Base-by-base conservation (phyloP, 1,140 invertebrate species). In the Brachionus rubens region DNA sequence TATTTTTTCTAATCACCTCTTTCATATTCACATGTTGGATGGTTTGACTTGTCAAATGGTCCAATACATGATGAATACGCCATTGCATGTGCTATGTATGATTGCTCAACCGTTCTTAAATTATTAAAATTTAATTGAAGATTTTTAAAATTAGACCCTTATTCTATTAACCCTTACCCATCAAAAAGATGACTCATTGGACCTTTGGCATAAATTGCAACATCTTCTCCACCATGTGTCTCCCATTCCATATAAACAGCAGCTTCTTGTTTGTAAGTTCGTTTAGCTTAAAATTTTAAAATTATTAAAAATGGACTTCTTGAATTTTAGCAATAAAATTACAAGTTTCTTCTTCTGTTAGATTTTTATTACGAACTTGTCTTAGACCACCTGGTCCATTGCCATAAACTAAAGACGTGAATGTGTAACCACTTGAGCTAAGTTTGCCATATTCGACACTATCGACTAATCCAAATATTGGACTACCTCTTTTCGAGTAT, bases 151-250 rank as follows among this genome's bases (percentile, higher is more conserved):
- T 12, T 24, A 10, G 16, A 41, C n/a, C n/a, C n/a, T n/a, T n/a
- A n/a, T n/a, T 24, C 9, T 62, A 21, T 19, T 21, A 19, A 21
- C 14, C 5, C 21, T 14, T 65, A 65, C 59, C 59, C 59, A 9
- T 65, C 90, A 79, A 94, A 91, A 6, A 95, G 83, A 84, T 94
- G 91, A 0, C 91, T 88, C 82, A 89, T 89, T 1, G 92, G 91
- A 75, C 93, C 92, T n/a, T 24, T 77, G 6, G 80, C 79, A 54
- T 81, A 82, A n/a, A 82, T 78, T 2, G 80, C 78, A 12, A 79
- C 78, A 72, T 78, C 78, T 46, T 78, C 78, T 2, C 77, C 78
- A 46, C 78, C 78, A 77, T 78, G 78, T n/a, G 77, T 84, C 65
- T 83, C 83, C 78, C 90, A 90, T 77, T 90, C 87, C 28, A 89